Evolutionary conservation across 2,888 invertebrate genomes (phyloP), one percentile per base, ranked within the genome.

Genomic region (Aproaerema taeniolella): DNA sequence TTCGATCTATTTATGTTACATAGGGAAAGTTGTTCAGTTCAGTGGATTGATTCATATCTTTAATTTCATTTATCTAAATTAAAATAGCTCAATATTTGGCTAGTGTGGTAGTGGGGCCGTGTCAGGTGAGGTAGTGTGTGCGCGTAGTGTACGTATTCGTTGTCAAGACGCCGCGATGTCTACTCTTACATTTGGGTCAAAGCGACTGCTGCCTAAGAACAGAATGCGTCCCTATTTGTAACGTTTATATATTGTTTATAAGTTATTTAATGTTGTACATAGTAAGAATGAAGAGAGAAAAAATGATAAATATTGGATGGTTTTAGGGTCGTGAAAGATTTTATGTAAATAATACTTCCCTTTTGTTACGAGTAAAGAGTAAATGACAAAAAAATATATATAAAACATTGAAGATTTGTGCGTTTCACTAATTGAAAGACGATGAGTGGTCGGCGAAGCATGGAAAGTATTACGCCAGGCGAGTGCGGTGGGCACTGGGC

Each of bases 201-300:
- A 42, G 48, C 52, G 52, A 49, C 28, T 43, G 60, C 53, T 61
- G 59, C 61, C 57, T 56, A 57, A 8, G 8, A 6, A 6, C 26
- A 51, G 48, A 50, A 55, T 28, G 71, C 68, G 69, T 75, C 69
- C 69, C n/a, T 55, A 57, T 64, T 71, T 61, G 63, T 78, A 78
- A 59, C 67, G 63, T 80, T 82, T 80, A 80, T n/a, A n/a, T 80
- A 72, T 79, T 75, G 65, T 82, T 80, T 80, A 53, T 83, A 83
- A 82, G 82, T 77, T 80, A 76, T 83, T 83, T 81, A 78, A 75
- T 61, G 57, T 46, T 81, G 79, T 82, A 82, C 62, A 83, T 80
- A 26, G 8, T 9, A 9, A 83, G 61, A 75, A 74, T 74, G 75
- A 69, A 67, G 67, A 72, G 53, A 42, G 53, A 55, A 62, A 66